These are phyloP conservation scores for Tupaia chinensis DNA, from an alignment of 2,113 vertebrate species.

Conservation along the genomic window DNA sequence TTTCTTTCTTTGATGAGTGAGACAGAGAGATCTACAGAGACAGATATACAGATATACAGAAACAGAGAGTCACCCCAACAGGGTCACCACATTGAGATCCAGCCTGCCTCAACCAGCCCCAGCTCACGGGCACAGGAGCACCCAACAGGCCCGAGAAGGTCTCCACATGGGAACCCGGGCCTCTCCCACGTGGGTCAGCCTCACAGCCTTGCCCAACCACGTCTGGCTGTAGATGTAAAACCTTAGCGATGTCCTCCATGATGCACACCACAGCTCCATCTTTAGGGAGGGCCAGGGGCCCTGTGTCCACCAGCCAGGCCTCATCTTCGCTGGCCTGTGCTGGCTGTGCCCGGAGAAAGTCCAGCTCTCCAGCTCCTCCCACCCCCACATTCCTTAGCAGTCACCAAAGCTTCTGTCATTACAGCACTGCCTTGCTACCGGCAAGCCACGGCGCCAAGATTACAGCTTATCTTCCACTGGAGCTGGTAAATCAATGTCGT, in stretches of 20 bases:
- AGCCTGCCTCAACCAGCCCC: too few species aligned
- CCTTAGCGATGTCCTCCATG: background rate
- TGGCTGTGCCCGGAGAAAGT: background rate
- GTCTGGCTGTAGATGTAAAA: background rate
- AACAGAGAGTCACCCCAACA: too few species aligned
- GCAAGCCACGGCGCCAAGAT: constrained; percentile 27
- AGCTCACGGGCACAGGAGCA: too few species aligned
- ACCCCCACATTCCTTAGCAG: constrained; percentile 54
- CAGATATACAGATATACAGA: too few species aligned
- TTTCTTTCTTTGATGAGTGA: too few species aligned
- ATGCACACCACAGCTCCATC: background rate
- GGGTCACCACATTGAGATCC: too few species aligned
- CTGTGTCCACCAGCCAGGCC: background rate
- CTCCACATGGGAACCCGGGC: too few species aligned
- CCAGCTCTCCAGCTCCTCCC: background rate
- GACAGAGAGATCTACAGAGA: too few species aligned
- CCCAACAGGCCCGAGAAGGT: too few species aligned
- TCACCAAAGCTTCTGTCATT: constrained; percentile 48
- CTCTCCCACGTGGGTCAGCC: too few species aligned
- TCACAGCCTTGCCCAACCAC: too few species aligned
- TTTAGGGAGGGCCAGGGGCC: background rate
- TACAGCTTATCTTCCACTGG: constrained; percentile 54
- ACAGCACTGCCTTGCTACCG: background rate
- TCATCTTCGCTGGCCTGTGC: background rate
- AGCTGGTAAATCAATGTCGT: constrained; percentile 42